Evolutionary conservation across 2,888 invertebrate species (phyloP).

Genomic region (Galeopsomyia nigrocyanea): DNA sequence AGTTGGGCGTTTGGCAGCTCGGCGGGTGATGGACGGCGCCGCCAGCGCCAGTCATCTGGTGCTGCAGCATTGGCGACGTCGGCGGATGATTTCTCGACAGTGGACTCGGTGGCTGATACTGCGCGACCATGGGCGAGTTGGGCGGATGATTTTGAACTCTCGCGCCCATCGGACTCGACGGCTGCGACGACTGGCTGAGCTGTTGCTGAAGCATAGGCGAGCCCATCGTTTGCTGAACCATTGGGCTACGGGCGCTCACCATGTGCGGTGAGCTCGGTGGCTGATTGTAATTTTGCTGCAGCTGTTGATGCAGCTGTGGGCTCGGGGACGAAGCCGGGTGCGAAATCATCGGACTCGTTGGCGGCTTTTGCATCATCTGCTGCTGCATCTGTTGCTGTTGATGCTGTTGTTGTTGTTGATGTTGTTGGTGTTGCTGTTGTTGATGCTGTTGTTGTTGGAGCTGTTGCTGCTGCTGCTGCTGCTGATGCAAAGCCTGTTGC

Average conservation of each 20-base stretch:
- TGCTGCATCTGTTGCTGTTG: slow-evolving; percentile 66
- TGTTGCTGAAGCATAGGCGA: slow-evolving; percentile 68
- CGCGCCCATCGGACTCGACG: slow-evolving; percentile 67
- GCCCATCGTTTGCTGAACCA: slow-evolving; percentile 67
- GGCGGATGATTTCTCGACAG: slow-evolving; percentile 64
- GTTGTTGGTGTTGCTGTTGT: slow-evolving; percentile 70
- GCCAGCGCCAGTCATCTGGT: slow-evolving; percentile 65
- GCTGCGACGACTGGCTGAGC: slow-evolving; percentile 64
- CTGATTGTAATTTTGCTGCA: slow-evolving; percentile 66
- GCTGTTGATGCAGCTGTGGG: slow-evolving; percentile 68
- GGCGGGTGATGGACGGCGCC: slow-evolving; percentile 69
- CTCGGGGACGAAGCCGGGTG: slow-evolving; percentile 66
- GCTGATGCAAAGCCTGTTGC: slow-evolving; percentile 66
- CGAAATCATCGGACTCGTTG: slow-evolving; percentile 67
- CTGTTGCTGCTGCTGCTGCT: slow-evolving; percentile 76
- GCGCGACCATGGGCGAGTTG: slow-evolving; percentile 65
- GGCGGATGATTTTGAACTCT: slow-evolving; percentile 65
- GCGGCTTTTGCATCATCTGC: slow-evolving; percentile 67
- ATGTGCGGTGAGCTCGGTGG: slow-evolving; percentile 72
- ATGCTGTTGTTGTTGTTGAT: slow-evolving; percentile 60
- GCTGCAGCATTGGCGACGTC: slow-evolving; percentile 70
- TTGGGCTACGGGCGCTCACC: slow-evolving; percentile 67
- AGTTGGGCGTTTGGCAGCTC: slow-evolving; percentile 65
- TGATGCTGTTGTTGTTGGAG: slow-evolving; percentile 66
- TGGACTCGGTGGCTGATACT: slow-evolving; percentile 68